A percentile compares a stretch with the other conserved stretches of the same genome.
These are phyloP conservation scores for Thera obeliscata DNA, from an alignment of 2,888 invertebrate genomes.

Conservation along the genomic window DNA sequence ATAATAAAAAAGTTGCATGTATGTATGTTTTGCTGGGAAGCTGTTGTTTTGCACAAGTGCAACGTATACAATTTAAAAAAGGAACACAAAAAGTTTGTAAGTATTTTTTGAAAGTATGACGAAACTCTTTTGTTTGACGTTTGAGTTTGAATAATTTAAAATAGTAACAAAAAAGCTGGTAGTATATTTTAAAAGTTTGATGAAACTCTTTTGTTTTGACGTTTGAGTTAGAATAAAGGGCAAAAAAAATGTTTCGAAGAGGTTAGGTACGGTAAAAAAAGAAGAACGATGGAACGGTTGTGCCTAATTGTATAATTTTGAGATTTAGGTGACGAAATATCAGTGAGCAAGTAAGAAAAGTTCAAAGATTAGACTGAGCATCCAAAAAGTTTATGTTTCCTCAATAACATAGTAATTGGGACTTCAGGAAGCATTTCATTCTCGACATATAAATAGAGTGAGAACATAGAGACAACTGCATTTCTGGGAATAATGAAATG, in stretches of 20 bases:
- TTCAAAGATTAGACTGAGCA: conserved; percentile 38
- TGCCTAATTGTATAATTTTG: background rate
- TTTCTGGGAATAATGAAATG: conserved; percentile 27
- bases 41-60: too few species aligned
- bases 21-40: too few species aligned
- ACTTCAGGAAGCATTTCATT: conserved; percentile 41
- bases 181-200: background rate
- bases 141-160: too few species aligned
- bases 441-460: conserved; percentile 37
- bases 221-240: too few species aligned
- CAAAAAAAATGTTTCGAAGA: too few species aligned
- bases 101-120: background rate
- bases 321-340: conserved; percentile 23
- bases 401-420: conserved; percentile 50
- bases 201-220: background rate
- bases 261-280: too few species aligned
- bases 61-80: too few species aligned
- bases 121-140: background rate
- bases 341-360: conserved; percentile 21
- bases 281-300: background rate
- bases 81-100: too few species aligned
- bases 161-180: too few species aligned
- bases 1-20: too few species aligned
- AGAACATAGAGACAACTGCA: conserved; percentile 34
- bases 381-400: conserved; percentile 52